phyloP scores from a whole-genome alignment of 2,797 vertebrate genomes.

The Gymnodraco acuticeps region DNA sequence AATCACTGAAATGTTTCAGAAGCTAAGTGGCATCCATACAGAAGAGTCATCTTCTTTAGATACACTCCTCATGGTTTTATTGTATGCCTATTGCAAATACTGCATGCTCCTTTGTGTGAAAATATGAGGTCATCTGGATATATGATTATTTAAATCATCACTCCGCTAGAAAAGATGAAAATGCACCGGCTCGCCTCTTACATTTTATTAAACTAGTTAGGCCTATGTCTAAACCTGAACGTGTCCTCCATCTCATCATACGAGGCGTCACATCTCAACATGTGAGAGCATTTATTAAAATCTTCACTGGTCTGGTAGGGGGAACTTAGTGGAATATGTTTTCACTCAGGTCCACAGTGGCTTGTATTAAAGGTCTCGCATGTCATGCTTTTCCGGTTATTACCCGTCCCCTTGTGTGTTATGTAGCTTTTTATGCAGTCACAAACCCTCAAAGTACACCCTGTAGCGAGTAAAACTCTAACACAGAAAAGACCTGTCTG shows the following conservation, averaged over 20 bases:
- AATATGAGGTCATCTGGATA: conserved; percentile 4
- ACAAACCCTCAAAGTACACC: too few relatives aligned
- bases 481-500: too few relatives aligned
- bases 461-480: too few relatives aligned
- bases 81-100: neutral
- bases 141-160: conserved; percentile 10
- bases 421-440: too few relatives aligned
- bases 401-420: too few relatives aligned
- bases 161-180: neutral
- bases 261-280: neutral
- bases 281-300: neutral
- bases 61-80: conserved; percentile 5
- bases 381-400: too few relatives aligned
- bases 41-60: neutral
- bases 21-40: conserved; percentile 1
- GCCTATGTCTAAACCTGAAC: neutral
- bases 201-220: neutral
- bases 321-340: neutral
- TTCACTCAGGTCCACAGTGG: neutral
- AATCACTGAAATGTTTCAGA: conserved; percentile 10
- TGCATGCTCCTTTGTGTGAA: neutral
- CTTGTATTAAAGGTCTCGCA: neutral
- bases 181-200: neutral
- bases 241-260: neutral
- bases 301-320: neutral